Base-by-base conservation (phyloP, 2,113 vertebrate genomes). In the Siphamia tubifer region DNA sequence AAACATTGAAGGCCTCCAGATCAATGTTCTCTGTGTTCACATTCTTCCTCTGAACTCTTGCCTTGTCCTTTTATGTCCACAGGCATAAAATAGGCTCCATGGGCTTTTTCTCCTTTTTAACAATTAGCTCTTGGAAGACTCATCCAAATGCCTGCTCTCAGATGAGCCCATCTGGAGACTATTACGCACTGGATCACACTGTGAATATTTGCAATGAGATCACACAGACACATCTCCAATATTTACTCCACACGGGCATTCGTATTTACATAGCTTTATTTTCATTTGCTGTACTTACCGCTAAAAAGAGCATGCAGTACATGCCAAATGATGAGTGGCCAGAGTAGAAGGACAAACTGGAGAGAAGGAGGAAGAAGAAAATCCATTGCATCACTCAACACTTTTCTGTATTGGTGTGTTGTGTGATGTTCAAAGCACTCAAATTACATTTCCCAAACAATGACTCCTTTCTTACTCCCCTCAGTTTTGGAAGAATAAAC, bases 291-390 rank as follows among this genome's bases (percentile, higher is more conserved):
- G 16, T 43, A 93, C 95, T 96, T 79, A 99, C 98, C 60, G 94
- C 95, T 16, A 99, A 85, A 87, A 99, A 99, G 58, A 97, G 81
- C 97, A 98, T 97, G 87, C 95, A 97, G 90, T 99, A 99, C 97
- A 99, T 99, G 45, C 94, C 95, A 4, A 98, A 99, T 35, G 98
- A 99, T 0, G 98, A 96, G 80, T 99, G 97, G 1, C 97, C 96
- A 0, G 98, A 99, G 64, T 99, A 99, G 89, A 99, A 99, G 4
- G 97, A 99, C 42, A 98, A 68, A 57, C 97, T 99, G 79, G 1
- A 79, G 15, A 16, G 17, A 45, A 77, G 60, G 17, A 45, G 57
- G 38, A 55, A 38, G 23, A 62, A 62, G 35, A 44, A 54, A 57
- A 52, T 63, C 8, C 17, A 48, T 44, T 47, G 34, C 15, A 7